Base-by-base conservation (phyloP, 1,140 invertebrate species). In the Atta colombica region DNA sequence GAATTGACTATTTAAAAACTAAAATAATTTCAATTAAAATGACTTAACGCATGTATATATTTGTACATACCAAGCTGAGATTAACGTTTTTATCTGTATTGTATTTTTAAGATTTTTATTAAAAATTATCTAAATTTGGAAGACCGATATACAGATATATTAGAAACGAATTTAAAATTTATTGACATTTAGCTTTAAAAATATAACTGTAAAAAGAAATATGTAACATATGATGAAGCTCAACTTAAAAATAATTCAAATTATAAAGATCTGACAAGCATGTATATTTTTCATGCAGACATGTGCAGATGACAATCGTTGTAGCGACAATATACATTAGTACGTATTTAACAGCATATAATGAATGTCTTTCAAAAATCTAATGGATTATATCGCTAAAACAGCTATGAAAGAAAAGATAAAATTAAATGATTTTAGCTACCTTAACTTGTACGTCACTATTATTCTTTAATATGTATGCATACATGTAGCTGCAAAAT, bases 101-200 rank as follows among this genome's bases (percentile, higher is more conserved):
- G 14, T 63, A 61, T 61, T 61, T 39, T 45, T 10, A 39, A 45
- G 35, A 21, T 68, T 45, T 68, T 21, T 63, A 55, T 14, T 21
- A 45, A 45, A 68, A 39, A 21, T 10, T 14, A 51, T 5, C 4
- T 45, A 45, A 68, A 39, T 21, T 31, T 31, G 31, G 4, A 68
- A 68, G 18, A 68, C 1, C 4, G n/a, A 68, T 68, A 39, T 68
- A 45, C 3, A 3, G 12, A 45, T 2, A 35, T 65, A 35, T 65
- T 68, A 68, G 21, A 21, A 45, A 45, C 10, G 18, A 65, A 65
- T 65, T 31, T 35, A 0, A 68, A 45, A 14, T 4, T 39, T 3
- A 68, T 68, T 68, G n/a, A 68, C 28, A 35, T 35, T 65, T 65
- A 65, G 28, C 7, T 66, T 39, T 39, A 39, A 31, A 63, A 63